A percentile compares a stretch with the other conserved stretches of the same genome.
Evolutionary conservation across 2,113 vertebrate genomes (phyloP).

Genomic region (Taurulus bubalis): DNA sequence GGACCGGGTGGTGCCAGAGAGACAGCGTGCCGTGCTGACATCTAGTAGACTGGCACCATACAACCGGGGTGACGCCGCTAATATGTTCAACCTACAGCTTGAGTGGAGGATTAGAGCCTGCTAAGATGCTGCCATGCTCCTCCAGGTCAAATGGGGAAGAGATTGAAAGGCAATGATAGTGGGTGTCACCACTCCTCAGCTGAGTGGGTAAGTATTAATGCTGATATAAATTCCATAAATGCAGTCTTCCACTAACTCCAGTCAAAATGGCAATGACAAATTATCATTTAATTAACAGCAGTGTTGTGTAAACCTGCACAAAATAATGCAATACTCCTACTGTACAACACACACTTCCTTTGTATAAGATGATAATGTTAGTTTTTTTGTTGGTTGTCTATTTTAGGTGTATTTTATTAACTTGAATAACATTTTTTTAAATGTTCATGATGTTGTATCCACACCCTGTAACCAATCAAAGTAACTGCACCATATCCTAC

Average conservation of each 20-base stretch:
- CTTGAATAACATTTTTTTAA: not conserved
- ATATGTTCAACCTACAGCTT: slow-evolving; percentile 6
- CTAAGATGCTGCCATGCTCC: slow-evolving; percentile 6
- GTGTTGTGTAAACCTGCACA: not conserved
- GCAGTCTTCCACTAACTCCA: not conserved
- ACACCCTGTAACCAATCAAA: not conserved
- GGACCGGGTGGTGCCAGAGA: slow-evolving; percentile 43
- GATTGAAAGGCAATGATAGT: not conserved
- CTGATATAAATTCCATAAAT: not conserved
- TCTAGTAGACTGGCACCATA: slow-evolving; percentile 36
- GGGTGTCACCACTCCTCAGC: slow-evolving; percentile 15
- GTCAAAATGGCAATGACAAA: not conserved
- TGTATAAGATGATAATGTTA: not conserved
- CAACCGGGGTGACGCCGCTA: slow-evolving; percentile 4
- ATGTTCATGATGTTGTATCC: not conserved
- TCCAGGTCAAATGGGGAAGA: not conserved
- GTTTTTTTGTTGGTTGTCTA: not conserved
- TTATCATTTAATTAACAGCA: not conserved
- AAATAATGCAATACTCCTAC: not conserved
- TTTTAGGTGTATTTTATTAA: not conserved
- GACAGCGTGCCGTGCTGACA: slow-evolving; percentile 32
- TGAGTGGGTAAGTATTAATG: not conserved
- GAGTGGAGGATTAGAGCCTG: slow-evolving; percentile 29
- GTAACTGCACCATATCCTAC: slow-evolving; percentile 3
- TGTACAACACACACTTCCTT: not conserved